Percentiles rank a stretch among this genome's conserved stretches.
These are phyloP conservation scores for Campoplex capitator DNA, from an alignment of 2,888 invertebrate genomes.

Conservation along the genomic window DNA sequence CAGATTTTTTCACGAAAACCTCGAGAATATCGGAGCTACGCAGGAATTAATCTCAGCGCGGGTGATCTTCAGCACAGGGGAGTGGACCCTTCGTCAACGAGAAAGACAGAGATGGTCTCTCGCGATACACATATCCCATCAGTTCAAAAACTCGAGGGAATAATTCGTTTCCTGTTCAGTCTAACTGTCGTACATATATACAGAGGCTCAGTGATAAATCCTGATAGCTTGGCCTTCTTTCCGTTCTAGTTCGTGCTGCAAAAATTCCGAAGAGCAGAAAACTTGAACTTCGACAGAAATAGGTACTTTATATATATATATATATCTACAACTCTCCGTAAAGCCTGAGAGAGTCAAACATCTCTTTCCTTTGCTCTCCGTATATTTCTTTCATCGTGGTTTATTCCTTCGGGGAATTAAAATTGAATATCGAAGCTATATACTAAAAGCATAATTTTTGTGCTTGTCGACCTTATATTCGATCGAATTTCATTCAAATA, in stretches of 20 bases:
- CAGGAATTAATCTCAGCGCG: slow-evolving; percentile 32
- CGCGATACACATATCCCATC: slow-evolving; percentile 66
- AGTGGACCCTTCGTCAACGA: slow-evolving; percentile 29
- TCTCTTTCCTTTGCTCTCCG: not conserved
- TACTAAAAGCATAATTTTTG: slow-evolving; percentile 13
- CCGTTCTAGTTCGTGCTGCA: slow-evolving; percentile 20
- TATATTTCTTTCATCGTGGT: slow-evolving; percentile 5
- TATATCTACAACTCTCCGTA: not conserved
- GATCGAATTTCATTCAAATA: slow-evolving; percentile 40
- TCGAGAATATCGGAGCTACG: slow-evolving; percentile 15
- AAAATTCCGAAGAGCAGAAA: slow-evolving; percentile 37
- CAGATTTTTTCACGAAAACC: slow-evolving; percentile 20
- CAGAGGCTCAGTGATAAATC: slow-evolving; percentile 78
- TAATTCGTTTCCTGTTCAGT: slow-evolving; percentile 79
- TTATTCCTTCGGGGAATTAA: slow-evolving; percentile 54
- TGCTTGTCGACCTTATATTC: slow-evolving; percentile 42
- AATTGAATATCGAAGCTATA: slow-evolving; percentile 53
- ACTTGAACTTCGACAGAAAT: slow-evolving; percentile 10
- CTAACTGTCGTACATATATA: slow-evolving; percentile 47
- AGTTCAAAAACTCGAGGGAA: slow-evolving; percentile 75
- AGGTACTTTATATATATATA: not conserved
- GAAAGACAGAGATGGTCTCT: slow-evolving; percentile 48
- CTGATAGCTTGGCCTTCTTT: slow-evolving; percentile 73
- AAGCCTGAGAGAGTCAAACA: slow-evolving; percentile 10
- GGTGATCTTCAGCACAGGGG: slow-evolving; percentile 15